Percentiles rank a stretch among this genome's conserved stretches.
Conservation (phyloP, 2,797 vertebrate species). For the Hephaestus fuliginosus region DNA sequence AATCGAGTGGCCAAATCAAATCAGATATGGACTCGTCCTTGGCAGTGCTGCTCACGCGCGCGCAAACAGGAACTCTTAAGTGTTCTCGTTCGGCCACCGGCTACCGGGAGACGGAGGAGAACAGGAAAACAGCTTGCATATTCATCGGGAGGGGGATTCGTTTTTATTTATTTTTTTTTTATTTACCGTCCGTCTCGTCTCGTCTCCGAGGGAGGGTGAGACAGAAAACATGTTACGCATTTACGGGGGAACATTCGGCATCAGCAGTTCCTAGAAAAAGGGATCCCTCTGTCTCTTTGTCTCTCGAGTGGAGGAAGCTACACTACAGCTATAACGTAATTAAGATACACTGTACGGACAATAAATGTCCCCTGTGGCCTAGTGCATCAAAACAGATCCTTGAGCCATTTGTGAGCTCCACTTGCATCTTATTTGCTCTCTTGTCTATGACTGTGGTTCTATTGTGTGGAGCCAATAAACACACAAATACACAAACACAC, state of each 20-base stretch:
- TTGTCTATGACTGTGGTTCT: conserved; percentile 4
- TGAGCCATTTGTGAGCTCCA: conserved; percentile 26
- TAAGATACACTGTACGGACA: conserved; percentile 23
- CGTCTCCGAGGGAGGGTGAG: conserved; percentile 48
- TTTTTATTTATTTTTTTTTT: conserved; percentile 62
- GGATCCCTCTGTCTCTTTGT: conserved; percentile 17
- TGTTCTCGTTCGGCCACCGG: conserved; percentile 46
- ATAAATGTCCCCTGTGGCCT: conserved; percentile 30
- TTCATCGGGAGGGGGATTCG: conserved; percentile 56
- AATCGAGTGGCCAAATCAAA: conserved; percentile 56
- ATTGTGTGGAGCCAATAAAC: not conserved
- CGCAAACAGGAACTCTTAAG: conserved; percentile 50
- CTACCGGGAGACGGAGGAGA: conserved; percentile 45
- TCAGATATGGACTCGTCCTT: conserved; percentile 46
- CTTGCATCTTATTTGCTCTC: not conserved
- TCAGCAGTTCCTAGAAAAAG: conserved; percentile 58
- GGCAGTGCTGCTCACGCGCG: conserved; percentile 24
- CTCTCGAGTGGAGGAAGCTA: conserved; percentile 19
- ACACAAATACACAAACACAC: not conserved
- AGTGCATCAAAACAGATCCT: conserved; percentile 38
- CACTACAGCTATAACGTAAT: conserved; percentile 30
- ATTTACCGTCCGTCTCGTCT: conserved; percentile 49
- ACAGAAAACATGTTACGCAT: conserved; percentile 52
- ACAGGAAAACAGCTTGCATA: conserved; percentile 56
- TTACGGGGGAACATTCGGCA: conserved; percentile 55